Conservation (phyloP, 2,113 vertebrate species). For the Rhagologus leucostigma region DNA sequence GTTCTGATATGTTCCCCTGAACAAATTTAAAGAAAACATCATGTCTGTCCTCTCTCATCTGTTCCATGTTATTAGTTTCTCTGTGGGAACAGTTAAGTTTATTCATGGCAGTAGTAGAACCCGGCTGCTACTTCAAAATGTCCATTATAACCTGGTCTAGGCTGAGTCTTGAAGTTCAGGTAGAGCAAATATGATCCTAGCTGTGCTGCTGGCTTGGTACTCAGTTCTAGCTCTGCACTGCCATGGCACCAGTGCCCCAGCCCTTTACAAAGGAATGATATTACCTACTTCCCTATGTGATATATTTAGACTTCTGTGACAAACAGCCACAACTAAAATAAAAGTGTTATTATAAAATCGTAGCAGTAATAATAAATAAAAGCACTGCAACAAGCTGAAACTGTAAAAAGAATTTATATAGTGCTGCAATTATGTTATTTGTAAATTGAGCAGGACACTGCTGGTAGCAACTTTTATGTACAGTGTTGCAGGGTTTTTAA, state of each 20-base stretch:
- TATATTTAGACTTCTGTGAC: neutral
- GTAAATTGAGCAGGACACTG: constrained; percentile 4
- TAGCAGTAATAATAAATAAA: constrained; percentile 1
- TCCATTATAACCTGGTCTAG: neutral
- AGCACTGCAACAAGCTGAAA: neutral
- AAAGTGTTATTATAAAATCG: neutral
- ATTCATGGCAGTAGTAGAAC: neutral
- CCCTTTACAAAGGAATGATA: neutral
- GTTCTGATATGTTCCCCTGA: neutral
- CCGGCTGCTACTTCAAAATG: neutral
- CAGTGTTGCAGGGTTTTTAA: constrained; percentile 13
- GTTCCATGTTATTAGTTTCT: neutral
- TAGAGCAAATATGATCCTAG: neutral
- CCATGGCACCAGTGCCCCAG: neutral
- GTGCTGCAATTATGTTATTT: constrained; percentile 9
- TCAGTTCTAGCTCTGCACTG: neutral
- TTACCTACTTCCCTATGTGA: neutral
- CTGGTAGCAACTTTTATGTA: constrained; percentile 12
- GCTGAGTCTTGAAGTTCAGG: neutral
- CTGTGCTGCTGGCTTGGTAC: neutral
- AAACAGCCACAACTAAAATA: neutral
- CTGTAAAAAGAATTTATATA: neutral
- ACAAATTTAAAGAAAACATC: neutral
- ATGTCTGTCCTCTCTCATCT: neutral
- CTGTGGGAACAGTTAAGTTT: neutral